Evolutionary conservation across 1,140 invertebrate species (phyloP), one percentile per base, ranked within the genome.

Genomic region (Anastrepha obliqua): DNA sequence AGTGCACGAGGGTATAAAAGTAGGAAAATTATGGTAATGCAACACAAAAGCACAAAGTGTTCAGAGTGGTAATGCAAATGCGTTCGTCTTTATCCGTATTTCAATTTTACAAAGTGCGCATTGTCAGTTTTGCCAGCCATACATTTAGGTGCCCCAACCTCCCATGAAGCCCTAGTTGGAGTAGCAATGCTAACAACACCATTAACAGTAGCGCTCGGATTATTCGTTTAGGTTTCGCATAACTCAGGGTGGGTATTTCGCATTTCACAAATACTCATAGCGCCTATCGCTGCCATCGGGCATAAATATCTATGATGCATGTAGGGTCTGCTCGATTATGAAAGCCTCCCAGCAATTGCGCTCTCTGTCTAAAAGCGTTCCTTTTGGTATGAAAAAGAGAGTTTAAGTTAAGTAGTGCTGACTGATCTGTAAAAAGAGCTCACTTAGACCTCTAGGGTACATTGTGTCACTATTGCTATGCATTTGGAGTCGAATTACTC

Each of bases 21-120:
- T 17, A 64, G 4, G 17, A 64, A 64, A 64, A 64, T 29, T 67
- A 67, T 39, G 64, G 17, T 67, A 17, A 47, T 81, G 47, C 47
- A 11, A 81, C 7, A 81, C 47, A 58, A 58, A 81, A 55, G n/a
- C 74, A 81, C 47, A 81, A 51, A 81, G 47, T 58, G n/a, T 11
- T 51, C 47, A 20, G 47, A 55, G 74, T 81, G 74, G 74, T 55
- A 81, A 81, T 81, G n/a, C 74, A 81, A 81, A 81, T 81, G 74
- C 74, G 44, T 81, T 81, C 47, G 47, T n/a, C 17, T 29, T 81
- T n/a, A 81, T 11, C n/a, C 74, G 17, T 29, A 81, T 81, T 29
- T 29, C 47, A 81, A 55, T 81, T 81, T 55, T 81, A 81, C 74
- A 81, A 51, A 81, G 74, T 81, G 51, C 44, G 17, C 64, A 67